These are phyloP conservation scores for Desoria tigrina DNA, from an alignment of 2,888 invertebrate genomes.

Conservation along the genomic window DNA sequence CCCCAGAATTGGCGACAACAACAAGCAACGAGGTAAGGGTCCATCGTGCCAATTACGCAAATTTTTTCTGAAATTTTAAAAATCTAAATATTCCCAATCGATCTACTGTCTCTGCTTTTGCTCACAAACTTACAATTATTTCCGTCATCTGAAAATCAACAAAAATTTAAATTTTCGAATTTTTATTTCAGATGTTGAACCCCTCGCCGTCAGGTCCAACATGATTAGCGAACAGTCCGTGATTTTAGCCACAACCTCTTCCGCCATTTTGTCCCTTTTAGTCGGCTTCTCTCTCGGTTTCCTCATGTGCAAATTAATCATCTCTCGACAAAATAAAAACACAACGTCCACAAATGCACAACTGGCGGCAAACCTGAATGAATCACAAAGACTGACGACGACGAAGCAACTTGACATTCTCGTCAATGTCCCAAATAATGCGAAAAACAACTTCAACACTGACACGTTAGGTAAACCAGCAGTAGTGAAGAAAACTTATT, in stretches of 20 bases:
- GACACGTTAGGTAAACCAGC: too few relatives aligned
- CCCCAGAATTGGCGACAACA: too few relatives aligned
- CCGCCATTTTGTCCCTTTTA: conserved; percentile 45
- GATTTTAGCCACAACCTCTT: conserved; percentile 48
- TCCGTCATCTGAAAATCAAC: too few relatives aligned
- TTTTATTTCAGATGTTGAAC: conserved; percentile 37
- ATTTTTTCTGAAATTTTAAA: too few relatives aligned
- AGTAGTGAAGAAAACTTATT: too few relatives aligned
- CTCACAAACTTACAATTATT: too few relatives aligned
- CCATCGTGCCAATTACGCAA: too few relatives aligned
- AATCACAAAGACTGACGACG: conserved; percentile 52
- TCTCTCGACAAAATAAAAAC: conserved; percentile 39
- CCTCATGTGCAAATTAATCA: conserved; percentile 41
- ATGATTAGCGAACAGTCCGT: conserved; percentile 41
- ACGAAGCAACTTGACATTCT: conserved; percentile 52
- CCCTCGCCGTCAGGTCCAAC: conserved; percentile 35
- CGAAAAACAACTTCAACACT: too few relatives aligned
- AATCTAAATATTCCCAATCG: too few relatives aligned
- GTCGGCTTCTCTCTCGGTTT: conserved; percentile 51
- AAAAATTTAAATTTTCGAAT: too few relatives aligned
- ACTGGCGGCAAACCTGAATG: conserved; percentile 44
- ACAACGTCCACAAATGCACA: conserved; percentile 49
- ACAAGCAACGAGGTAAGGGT: too few relatives aligned
- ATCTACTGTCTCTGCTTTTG: too few relatives aligned
- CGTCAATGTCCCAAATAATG: conserved; percentile 51